Evolutionary conservation across 2,888 invertebrate genomes (phyloP), one percentile per base, ranked within the genome.

Genomic region (Andrena minutula): DNA sequence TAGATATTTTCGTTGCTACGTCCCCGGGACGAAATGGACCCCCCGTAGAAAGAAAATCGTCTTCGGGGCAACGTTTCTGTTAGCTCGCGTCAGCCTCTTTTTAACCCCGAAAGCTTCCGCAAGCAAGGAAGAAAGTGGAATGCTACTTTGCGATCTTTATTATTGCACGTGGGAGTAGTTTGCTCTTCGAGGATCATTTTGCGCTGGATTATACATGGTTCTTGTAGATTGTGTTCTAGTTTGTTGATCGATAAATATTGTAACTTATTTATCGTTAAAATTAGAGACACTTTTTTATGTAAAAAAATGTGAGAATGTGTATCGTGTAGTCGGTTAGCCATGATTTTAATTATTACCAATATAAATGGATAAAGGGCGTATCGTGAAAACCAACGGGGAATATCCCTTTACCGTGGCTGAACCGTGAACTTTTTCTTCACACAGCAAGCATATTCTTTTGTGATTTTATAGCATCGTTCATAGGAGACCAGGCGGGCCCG

Each of bases 401-500:
- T 41, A 75, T 6, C 74, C 41, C 71, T 84, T 78, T 82, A 20
- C 8, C 71, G 56, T 28, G 60, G 35, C 56, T 41, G 23, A 69
- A 60, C 74, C 64, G 58, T 73, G 63, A 72, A 82, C 75, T 80
- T 76, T 72, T 76, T 77, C 78, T 79, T 70, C 58, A 41, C 81
- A 53, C 64, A 49, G 77, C 58, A 72, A 77, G 82, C 81, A 61
- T 83, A 83, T 85, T 87, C 87, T 87, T 85, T 87, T 87, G 85
- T 86, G 83, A 87, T 87, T 87, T 87, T 85, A 87, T 87, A 79
- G 82, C 81, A 83, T 77, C 87, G 81, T 83, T 88, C 85, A 81
- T 81, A 81, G 82, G 75, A 74, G 84, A 53, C 72, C 75, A 69
- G 87, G 81, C 82, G 78, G 80, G 74, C 70, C 77, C 56, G 79